Evolutionary conservation across 2,888 invertebrate species (phyloP).

Genomic region (Thereva nobilitata): DNA sequence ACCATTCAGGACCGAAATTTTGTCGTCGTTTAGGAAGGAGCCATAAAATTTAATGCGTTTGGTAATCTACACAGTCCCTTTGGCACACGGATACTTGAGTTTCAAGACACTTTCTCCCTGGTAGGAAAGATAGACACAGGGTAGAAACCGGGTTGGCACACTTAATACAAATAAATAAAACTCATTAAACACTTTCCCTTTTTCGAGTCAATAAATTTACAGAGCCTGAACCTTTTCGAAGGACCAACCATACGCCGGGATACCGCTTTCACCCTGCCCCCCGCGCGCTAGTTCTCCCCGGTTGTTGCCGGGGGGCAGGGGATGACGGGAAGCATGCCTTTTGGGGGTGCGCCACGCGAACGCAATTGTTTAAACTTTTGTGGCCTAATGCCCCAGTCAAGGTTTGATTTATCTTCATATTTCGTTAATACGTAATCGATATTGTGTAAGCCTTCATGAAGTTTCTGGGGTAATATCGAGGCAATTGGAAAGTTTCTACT

Average conservation of each 20-base stretch:
- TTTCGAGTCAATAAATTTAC: constrained; percentile 14
- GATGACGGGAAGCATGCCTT: too few species aligned
- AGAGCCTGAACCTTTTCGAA: constrained; percentile 9
- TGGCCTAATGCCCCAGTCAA: constrained; percentile 29
- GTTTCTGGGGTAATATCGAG: not conserved
- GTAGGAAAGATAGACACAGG: too few species aligned
- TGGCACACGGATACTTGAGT: too few species aligned
- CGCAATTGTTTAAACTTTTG: constrained; percentile 25
- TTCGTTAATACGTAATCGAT: constrained; percentile 15
- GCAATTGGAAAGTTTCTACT: constrained; percentile 4
- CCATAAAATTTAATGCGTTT: too few species aligned
- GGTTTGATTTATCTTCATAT: constrained; percentile 30
- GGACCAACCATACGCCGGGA: not conserved
- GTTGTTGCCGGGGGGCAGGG: too few species aligned
- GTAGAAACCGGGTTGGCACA: not conserved
- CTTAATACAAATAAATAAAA: constrained; percentile 28
- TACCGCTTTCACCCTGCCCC: not conserved
- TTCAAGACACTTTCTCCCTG: too few species aligned
- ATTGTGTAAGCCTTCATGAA: constrained; percentile 7
- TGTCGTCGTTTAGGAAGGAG: too few species aligned
- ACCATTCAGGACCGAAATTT: too few species aligned
- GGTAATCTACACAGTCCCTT: too few species aligned
- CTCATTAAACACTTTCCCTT: constrained; percentile 24
- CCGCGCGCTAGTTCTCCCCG: too few species aligned
- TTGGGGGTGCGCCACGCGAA: not conserved